Base-by-base conservation (phyloP, 2,113 vertebrate species). In the Indicator indicator region DNA sequence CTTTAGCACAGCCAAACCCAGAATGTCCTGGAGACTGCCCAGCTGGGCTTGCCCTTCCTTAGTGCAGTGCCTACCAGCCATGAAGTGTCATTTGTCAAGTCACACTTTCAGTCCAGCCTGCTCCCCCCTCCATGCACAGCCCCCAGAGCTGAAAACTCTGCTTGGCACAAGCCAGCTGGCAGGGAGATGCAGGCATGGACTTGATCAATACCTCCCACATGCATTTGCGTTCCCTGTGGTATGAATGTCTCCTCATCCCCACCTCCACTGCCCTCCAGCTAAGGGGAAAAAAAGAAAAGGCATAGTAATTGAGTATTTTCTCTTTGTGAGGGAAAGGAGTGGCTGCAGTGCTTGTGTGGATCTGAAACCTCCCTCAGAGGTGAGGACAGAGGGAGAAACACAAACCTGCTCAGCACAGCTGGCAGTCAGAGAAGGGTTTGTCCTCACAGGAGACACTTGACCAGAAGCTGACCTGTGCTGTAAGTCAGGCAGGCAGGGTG, bases 291-390 rank as follows among this genome's bases (percentile, higher is more conserved):
- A 52, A 28, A 75, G 32, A 32, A 36, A 74, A 24, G 55, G 21
- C 19, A 54, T 12, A 19, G 16, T 3, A 14, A 23, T 16, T 0
- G 2, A 15, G 5, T 33, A 3, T 75, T 69, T 60, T 60, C 16
- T 55, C 40, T 62, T 62, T 33, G 40, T 42, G 59, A 46, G 58
- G 5, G 48, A 81, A 89, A 19, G 15, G 64, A 64, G 55, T 0
- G 0, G 48, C n/a, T 33, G 42, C 1, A 2, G 40, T 52, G 50
- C 6, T 11, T 67, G 67, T 5, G 50, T 3, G 36, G 33, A 32
- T 5, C n/a, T 23, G 21, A 42, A 23, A 70, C 16, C 36, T 44
- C 46, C n/a, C 68, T 52, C 56, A 4, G 28, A 76, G 63, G 16
- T 36, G 26, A 56, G 42, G 50, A 20, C 33, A 21, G 21, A 64